Evolutionary conservation across 1,140 invertebrate species (phyloP).

Genomic region (Lepidurus apus): DNA sequence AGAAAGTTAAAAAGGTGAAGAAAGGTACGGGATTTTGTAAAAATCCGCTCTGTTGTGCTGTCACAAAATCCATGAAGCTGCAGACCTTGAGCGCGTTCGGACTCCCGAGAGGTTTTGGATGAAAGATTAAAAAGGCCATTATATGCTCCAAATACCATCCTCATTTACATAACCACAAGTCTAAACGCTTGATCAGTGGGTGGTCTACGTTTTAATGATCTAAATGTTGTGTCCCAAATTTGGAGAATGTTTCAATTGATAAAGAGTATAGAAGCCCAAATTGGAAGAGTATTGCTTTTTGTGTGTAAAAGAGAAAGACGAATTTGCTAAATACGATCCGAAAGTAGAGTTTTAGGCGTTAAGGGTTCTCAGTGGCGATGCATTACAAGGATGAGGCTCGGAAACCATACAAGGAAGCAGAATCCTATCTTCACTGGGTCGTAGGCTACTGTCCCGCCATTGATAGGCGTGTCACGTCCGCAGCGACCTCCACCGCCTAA

Average conservation of each 20-base stretch:
- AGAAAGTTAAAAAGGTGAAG: not conserved
- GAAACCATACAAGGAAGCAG: constrained; percentile 12
- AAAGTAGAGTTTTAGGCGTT: not conserved
- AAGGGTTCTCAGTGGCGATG: not conserved
- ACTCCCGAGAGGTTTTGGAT: not conserved
- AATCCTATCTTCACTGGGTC: not conserved
- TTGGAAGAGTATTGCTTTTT: not conserved
- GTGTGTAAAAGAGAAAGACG: no score
- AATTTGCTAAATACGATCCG: no score
- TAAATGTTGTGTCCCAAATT: not conserved
- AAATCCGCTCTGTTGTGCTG: not conserved
- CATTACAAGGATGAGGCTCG: not conserved
- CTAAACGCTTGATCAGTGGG: not conserved
- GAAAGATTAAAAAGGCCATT: not conserved
- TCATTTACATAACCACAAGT: constrained; percentile 4
- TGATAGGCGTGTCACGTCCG: constrained; percentile 10
- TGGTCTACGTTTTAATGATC: not conserved
- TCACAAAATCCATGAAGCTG: not conserved
- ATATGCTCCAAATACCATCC: not conserved
- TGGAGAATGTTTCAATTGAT: not conserved
- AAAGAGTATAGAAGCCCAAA: not conserved
- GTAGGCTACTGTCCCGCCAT: not conserved
- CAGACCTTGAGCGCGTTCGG: constrained; percentile 3
- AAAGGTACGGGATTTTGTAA: not conserved
- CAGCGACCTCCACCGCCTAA: constrained; percentile 12